Base-by-base conservation (phyloP, 2,888 invertebrate species). In the Drosophila niveifrons region DNA sequence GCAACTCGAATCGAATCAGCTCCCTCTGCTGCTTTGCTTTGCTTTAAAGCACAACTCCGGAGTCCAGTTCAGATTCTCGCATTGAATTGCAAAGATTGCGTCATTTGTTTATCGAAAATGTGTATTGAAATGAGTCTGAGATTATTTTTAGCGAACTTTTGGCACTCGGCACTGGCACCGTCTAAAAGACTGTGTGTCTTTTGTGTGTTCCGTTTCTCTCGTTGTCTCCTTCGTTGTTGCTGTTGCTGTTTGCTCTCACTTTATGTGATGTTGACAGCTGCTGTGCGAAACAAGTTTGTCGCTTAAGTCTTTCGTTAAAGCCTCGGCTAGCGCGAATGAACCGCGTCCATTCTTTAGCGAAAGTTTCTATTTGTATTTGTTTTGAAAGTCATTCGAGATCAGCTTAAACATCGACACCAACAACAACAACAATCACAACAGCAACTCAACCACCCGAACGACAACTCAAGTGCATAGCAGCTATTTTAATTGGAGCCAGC, bases 31-130 rank as follows among this genome's bases (percentile, higher is more conserved):
- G 15, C 18, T 17, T 31, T 31, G 31, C 28, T n/a, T n/a, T n/a
- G n/a, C n/a, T n/a, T n/a, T 47, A 3, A 11, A n/a, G 1, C 29
- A 8, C 41, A 44, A 56, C 55, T 56, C 55, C 55, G 11, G 23
- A 39, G 34, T 50, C 36, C 18, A 23, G 29, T 36, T 39, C 53
- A 11, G 46, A 56, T 31, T 46, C 18, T 23, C 46, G 36, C 46
- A 57, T 57, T 47, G 47, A 58, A 39, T 29, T 58, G 76, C 69
- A 59, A 70, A 72, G 87, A 86, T 86, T 87, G 85, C 85, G 85
- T 86, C 85, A 86, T 86, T 85, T 86, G 78, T 86, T 86, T 85
- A 75, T 86, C 69, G 79, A 80, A 74, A 36, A 65, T 80, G 73
- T 76, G 64, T 81, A 86, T 86, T 85, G 84, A 82, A 86, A 84